These are phyloP conservation scores for Ligdia adustata DNA, from an alignment of 2,888 invertebrate genomes.

Conservation along the genomic window DNA sequence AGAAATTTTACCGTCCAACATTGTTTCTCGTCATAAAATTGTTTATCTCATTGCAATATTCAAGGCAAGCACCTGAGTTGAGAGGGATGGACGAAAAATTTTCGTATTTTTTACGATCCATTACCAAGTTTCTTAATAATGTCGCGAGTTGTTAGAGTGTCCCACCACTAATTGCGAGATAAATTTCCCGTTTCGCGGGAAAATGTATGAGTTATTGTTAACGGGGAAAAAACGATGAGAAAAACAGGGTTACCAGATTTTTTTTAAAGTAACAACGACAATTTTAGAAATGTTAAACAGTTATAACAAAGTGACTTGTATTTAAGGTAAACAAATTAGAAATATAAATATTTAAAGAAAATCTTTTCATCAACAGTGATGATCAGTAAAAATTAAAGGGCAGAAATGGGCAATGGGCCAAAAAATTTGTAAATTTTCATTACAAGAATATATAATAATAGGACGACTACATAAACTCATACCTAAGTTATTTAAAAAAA, in stretches of 20 bases:
- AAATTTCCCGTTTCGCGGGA: slow-evolving; percentile 79
- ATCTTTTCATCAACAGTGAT: no score
- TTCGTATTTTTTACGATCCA: slow-evolving; percentile 72
- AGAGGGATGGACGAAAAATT: slow-evolving; percentile 56
- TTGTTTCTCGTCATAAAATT: slow-evolving; percentile 32
- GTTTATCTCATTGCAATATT: slow-evolving; percentile 38
- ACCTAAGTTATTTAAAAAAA: no score
- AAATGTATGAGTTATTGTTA: slow-evolving; percentile 74
- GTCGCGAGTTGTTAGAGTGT: slow-evolving; percentile 69
- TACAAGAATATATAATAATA: no score
- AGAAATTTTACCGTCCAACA: slow-evolving; percentile 14
- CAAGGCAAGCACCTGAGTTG: slow-evolving; percentile 52
- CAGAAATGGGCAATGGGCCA: no score
- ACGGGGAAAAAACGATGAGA: slow-evolving; percentile 50
- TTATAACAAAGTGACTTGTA: no score
- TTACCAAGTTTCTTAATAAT: slow-evolving; percentile 82
- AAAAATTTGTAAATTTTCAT: no score
- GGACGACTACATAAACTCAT: no score
- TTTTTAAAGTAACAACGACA: slow-evolving; percentile 10
- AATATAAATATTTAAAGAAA: no score
- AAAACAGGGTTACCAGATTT: slow-evolving; percentile 14
- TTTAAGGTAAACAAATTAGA: no score
- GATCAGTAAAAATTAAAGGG: no score
- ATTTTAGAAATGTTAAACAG: slow-evolving; percentile 14
- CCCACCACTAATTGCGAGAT: slow-evolving; percentile 79